These are phyloP conservation scores for Lordiphosa collinella DNA, from an alignment of 1,140 invertebrate genomes.

Conservation along the genomic window DNA sequence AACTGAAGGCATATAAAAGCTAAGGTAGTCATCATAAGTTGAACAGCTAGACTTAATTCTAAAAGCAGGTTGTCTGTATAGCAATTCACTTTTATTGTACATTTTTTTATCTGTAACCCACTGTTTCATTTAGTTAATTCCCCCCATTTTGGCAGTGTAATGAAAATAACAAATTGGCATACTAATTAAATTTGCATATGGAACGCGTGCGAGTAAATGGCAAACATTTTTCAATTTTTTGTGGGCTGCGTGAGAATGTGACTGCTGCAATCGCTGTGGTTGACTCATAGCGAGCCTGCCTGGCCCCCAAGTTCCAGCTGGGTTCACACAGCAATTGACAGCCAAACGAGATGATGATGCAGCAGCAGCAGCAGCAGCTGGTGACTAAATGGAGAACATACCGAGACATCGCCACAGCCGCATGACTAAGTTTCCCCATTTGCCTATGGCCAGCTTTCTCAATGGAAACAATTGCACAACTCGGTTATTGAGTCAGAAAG, in stretches of 20 bases:
- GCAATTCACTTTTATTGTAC: too few species aligned
- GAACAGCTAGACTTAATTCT: too few species aligned
- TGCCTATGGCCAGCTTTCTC: too few species aligned
- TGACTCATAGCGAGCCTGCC: constrained; percentile 33
- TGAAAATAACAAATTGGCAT: constrained; percentile 7
- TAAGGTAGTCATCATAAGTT: too few species aligned
- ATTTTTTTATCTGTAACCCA: not conserved
- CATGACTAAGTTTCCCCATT: not conserved
- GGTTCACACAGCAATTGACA: constrained; percentile 62
- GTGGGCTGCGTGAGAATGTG: too few species aligned
- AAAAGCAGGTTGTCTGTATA: too few species aligned
- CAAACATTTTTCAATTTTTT: constrained; percentile 14
- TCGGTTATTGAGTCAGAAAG: not conserved
- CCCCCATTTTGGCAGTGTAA: not conserved
- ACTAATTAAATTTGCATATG: constrained; percentile 54
- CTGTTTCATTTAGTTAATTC: too few species aligned
- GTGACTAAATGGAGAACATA: constrained; percentile 36
- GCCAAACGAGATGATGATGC: constrained; percentile 25
- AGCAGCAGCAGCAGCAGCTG: constrained; percentile 3
- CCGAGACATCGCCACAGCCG: constrained; percentile 11
- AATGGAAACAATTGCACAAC: not conserved
- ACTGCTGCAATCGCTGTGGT: too few species aligned
- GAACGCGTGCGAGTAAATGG: constrained; percentile 37
- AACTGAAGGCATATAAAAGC: too few species aligned
- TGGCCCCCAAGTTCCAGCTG: constrained; percentile 25